phyloP scores from a whole-genome alignment of 2,113 vertebrate genomes.

The Struthio camelus region DNA sequence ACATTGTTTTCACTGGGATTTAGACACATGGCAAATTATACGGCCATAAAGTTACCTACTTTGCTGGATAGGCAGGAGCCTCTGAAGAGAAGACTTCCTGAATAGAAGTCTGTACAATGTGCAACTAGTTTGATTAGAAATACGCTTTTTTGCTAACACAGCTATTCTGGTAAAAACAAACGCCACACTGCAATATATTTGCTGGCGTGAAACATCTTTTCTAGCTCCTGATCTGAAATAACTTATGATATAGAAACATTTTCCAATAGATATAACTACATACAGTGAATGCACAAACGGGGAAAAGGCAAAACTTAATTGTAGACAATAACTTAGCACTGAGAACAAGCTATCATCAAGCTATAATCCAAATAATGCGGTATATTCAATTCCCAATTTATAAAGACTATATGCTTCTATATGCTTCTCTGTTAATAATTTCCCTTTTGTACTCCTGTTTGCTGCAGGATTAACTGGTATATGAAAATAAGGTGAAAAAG shows the following conservation, averaged over 20 bases:
- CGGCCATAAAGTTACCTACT: not conserved
- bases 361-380: not conserved
- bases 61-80: not conserved
- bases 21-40: slow-evolving; percentile 25
- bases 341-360: not conserved
- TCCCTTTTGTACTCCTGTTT: not conserved
- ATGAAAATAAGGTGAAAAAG: not conserved
- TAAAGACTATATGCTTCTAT: not conserved
- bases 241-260: not conserved
- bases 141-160: not conserved
- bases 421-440: not conserved
- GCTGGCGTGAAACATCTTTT: not conserved
- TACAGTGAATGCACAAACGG: not conserved
- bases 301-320: not conserved
- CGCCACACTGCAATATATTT: not conserved
- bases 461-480: not conserved
- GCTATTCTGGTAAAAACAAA: not conserved
- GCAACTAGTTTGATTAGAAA: not conserved
- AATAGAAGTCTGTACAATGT: not conserved
- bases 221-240: not conserved
- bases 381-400: not conserved
- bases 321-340: not conserved
- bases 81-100: not conserved
- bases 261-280: not conserved
- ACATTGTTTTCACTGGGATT: slow-evolving; percentile 2